A percentile compares a stretch with the other conserved stretches of the same genome.
These are phyloP conservation scores for Semotilus atromaculatus DNA, from an alignment of 2,797 vertebrate genomes.

Conservation along the genomic window DNA sequence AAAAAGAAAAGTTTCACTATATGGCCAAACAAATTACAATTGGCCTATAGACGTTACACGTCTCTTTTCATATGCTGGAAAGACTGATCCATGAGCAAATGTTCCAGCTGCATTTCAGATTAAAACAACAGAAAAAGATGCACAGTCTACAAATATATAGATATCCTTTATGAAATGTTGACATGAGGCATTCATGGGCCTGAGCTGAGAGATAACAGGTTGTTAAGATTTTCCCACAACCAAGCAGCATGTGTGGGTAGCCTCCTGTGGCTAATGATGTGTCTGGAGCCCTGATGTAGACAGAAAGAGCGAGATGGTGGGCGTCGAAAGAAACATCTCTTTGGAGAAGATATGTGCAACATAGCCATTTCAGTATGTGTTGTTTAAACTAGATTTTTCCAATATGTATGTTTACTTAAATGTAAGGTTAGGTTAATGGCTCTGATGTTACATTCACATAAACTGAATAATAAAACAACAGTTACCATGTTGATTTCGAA, in stretches of 20 bases:
- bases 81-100: not conserved
- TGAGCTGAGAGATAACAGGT: conserved; percentile 30
- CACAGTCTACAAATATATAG: not conserved
- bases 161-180: not conserved
- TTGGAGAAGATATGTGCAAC: conserved; percentile 26
- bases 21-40: not conserved
- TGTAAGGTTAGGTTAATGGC: not conserved
- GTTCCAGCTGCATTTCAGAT: not conserved
- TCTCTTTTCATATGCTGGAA: not conserved
- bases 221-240: conserved; percentile 46
- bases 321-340: conserved; percentile 32
- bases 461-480: not conserved
- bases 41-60: not conserved
- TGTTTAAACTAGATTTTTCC: not conserved
- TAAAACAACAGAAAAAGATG: conserved; percentile 3
- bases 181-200: not conserved
- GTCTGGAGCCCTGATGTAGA: conserved; percentile 45
- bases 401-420: not conserved
- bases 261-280: conserved; percentile 50
- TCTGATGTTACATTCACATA: not conserved
- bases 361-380: not conserved
- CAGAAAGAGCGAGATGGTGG: conserved; percentile 40
- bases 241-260: conserved; percentile 51
- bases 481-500: not conserved
- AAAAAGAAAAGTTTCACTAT: not conserved